Evolutionary conservation across 2,797 vertebrate species (phyloP).

Genomic region (Notolepis coatsorum): DNA sequence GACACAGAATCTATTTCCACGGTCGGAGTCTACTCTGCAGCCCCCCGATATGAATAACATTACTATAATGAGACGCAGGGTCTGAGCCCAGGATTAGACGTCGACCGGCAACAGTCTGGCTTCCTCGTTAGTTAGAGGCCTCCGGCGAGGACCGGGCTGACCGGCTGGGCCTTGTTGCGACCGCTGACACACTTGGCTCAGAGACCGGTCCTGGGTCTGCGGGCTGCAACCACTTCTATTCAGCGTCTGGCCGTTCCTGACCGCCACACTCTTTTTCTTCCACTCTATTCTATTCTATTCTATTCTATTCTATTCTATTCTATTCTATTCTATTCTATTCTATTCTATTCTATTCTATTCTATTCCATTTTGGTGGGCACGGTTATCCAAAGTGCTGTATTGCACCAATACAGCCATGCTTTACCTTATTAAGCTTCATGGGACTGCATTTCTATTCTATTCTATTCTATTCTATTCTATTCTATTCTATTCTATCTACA

Average conservation of each 20-base stretch:
- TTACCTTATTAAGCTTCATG: too few relatives aligned
- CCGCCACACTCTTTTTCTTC: background rate
- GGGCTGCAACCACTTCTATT: too few relatives aligned
- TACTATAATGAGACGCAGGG: conserved; percentile 2
- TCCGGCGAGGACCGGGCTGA: background rate
- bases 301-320: background rate
- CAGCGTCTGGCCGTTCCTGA: too few relatives aligned
- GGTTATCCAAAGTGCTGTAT: too few relatives aligned
- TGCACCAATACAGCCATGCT: too few relatives aligned
- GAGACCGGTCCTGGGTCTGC: background rate
- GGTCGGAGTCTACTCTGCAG: background rate
- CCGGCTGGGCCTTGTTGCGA: background rate
- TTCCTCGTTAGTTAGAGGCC: conserved; percentile 9
- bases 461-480: too few relatives aligned
- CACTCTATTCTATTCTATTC: background rate
- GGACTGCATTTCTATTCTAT: too few relatives aligned
- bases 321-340: background rate
- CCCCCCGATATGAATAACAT: conserved; percentile 28
- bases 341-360: background rate
- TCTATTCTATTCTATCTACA: too few relatives aligned
- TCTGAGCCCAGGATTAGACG: conserved; percentile 33
- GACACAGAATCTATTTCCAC: conserved; percentile 44
- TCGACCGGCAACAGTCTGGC: conserved; percentile 18
- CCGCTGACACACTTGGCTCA: conserved; percentile 6
- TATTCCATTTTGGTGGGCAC: background rate